phyloP scores from a whole-genome alignment of 64 coral and sea anemone genomes.

The Stylophora pistillata region DNA sequence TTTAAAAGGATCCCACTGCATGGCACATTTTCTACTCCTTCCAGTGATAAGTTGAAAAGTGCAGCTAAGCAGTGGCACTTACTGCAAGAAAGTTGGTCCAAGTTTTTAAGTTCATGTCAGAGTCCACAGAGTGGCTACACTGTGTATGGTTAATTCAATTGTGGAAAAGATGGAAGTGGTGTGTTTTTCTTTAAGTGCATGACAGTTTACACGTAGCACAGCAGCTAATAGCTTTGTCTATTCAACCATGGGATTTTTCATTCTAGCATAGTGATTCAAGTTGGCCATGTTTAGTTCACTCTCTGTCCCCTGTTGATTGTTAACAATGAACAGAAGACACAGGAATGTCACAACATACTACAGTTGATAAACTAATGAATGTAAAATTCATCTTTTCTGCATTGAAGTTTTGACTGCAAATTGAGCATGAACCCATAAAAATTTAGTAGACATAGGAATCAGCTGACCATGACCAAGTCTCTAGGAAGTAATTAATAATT shows the following conservation, averaged over 20 bases:
- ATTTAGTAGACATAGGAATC: background rate
- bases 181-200: background rate
- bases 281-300: background rate
- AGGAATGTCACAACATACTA: background rate
- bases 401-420: background rate
- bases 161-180: background rate
- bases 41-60: too few relatives aligned
- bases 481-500: background rate
- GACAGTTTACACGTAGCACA: background rate
- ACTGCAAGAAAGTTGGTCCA: background rate
- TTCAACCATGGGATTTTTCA: background rate
- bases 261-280: background rate
- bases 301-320: background rate
- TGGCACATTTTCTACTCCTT: too few relatives aligned
- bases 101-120: background rate
- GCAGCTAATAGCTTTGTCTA: background rate
- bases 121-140: background rate
- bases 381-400: background rate
- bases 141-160: background rate
- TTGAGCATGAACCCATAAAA: background rate
- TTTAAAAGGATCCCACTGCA: too few relatives aligned
- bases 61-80: too few relatives aligned
- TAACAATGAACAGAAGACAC: background rate
- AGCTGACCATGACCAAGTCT: background rate
- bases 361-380: background rate